Evolutionary conservation across 2,888 invertebrate genomes (phyloP), one percentile per base, ranked within the genome.

Genomic region (Drosophila monieri): DNA sequence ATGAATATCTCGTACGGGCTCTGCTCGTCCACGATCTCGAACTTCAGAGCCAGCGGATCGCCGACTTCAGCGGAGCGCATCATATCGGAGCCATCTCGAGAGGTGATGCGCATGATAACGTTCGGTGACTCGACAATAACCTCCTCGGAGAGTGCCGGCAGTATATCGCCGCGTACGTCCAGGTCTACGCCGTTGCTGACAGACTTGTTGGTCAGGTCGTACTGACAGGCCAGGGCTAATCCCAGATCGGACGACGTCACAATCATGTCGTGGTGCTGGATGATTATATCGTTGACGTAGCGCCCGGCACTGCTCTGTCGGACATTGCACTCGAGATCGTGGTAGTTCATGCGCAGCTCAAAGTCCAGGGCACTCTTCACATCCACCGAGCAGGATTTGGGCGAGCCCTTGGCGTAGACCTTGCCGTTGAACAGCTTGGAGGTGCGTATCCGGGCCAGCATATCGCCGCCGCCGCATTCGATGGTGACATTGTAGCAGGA

Each of bases 1-100:
- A 98, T 97, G 91, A 98, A 98, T 89, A 98, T 98, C 92, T 98
- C 98, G 93, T 97, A 98, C 30, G 98, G 98, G 88, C 97, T 97
- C 92, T 97, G 96, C 89, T 95, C 95, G 91, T 98, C 97, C 91
- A 97, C 93, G 88, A 98, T 97, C 92, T 97, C 97, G 93, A 98
- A 98, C 90, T 96, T 95, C 59, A 98, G 94, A 35, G 97, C 96
- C 92, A 98, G 92, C 25, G 97, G 97, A 93, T 98, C 98, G 80
- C 98, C 98, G 71, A 98, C 97, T 93, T 97, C 96, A 73, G 97
- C 97, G 1, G 97, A 95, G 32, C 95, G 95, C 92, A 97, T 95
- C 74, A 96, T 95, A 79, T 96, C 96, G 86, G 95, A 95, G 65
- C 96, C 96, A 86, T 94, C 95, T 72, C 97, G 94, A 89, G 96